Conservation (phyloP, 2,113 vertebrate genomes). For the Callorhinus ursinus region DNA sequence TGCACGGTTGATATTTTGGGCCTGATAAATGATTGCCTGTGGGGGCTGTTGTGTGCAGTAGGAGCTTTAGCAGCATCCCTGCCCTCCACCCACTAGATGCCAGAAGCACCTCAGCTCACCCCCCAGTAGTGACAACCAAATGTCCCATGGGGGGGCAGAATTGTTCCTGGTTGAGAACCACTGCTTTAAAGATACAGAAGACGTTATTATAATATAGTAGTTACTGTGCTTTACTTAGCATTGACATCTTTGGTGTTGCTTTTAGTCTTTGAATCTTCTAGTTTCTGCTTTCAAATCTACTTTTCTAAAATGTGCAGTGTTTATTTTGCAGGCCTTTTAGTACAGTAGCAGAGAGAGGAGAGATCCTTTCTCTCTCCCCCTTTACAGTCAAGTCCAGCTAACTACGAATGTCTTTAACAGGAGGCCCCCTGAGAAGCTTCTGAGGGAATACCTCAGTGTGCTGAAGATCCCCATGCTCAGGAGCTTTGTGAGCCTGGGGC, state of each 20-base stretch:
- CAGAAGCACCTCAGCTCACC: background rate
- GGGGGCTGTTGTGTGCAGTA: rapidly evolving
- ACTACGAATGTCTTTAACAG: background rate
- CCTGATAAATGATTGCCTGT: background rate
- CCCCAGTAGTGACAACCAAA: background rate
- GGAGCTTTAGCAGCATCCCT: background rate
- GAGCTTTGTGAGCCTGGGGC: background rate
- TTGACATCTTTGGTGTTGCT: background rate
- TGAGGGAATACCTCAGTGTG: background rate
- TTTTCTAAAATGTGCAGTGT: background rate
- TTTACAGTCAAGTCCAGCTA: background rate
- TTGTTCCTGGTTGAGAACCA: background rate
- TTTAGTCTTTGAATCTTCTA: background rate
- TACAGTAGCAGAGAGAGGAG: background rate
- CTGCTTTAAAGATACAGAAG: background rate
- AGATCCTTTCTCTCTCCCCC: no score
- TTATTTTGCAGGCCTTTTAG: background rate
- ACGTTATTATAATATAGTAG: background rate
- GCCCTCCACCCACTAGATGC: background rate
- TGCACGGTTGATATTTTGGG: background rate
- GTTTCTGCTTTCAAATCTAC: background rate
- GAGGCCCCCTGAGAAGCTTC: background rate
- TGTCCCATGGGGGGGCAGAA: background rate
- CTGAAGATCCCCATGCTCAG: background rate
- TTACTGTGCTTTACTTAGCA: background rate